phyloP scores from a whole-genome alignment of 2,797 vertebrate species.

The Gymnoscopelus microlampas region DNA sequence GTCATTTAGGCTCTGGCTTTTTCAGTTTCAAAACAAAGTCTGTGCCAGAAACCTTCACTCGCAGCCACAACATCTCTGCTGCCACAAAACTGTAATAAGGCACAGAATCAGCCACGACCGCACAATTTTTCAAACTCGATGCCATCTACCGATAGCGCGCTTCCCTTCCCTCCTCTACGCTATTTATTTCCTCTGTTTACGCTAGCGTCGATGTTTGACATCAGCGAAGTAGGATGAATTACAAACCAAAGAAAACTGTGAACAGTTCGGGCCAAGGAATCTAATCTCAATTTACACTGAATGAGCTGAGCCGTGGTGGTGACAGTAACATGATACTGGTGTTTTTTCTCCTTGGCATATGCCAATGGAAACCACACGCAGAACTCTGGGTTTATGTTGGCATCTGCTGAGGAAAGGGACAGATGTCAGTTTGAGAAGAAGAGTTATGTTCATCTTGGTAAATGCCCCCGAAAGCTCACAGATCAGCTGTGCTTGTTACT shows the following conservation, averaged over 20 bases:
- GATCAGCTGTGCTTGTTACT: constrained; percentile 11
- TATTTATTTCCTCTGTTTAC: constrained; percentile 70
- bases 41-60: constrained; percentile 48
- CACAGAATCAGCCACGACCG: constrained; percentile 52
- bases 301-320: constrained; percentile 39
- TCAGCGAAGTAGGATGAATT: constrained; percentile 68
- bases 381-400: constrained; percentile 61
- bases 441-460: constrained; percentile 22
- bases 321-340: constrained; percentile 62
- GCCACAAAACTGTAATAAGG: constrained; percentile 57
- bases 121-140: constrained; percentile 58
- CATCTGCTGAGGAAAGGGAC: constrained; percentile 45
- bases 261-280: constrained; percentile 65
- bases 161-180: constrained; percentile 17
- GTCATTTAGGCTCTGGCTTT: constrained; percentile 56
- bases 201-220: constrained; percentile 63
- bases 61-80: constrained; percentile 49
- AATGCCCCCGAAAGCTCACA: constrained; percentile 20
- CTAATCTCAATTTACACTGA: constrained; percentile 68
- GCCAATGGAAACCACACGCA: not conserved
- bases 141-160: constrained; percentile 59
- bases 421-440: constrained; percentile 36
- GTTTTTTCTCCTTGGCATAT: constrained; percentile 43
- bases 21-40: constrained; percentile 70
- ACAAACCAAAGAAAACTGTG: constrained; percentile 71